Conservation (phyloP, 2,888 invertebrate genomes). For the Agrotis clavis region DNA sequence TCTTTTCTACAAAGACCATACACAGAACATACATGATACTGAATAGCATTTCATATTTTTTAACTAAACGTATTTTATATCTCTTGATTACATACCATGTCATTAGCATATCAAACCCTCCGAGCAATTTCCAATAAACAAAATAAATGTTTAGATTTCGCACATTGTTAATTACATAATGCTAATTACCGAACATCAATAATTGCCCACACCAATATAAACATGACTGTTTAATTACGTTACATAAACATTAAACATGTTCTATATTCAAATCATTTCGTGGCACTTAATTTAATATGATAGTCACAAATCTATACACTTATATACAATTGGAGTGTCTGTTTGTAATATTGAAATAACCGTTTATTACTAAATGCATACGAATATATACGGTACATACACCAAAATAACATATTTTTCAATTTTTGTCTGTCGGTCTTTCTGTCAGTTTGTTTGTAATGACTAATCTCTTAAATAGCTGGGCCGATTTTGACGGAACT, state of each 20-base stretch:
- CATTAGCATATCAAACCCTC: background rate
- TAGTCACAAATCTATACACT: slow-evolving; percentile 37
- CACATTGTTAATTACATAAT: slow-evolving; percentile 21
- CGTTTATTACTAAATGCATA: too few species aligned
- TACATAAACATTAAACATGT: slow-evolving; percentile 47
- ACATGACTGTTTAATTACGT: slow-evolving; percentile 33
- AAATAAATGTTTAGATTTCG: slow-evolving; percentile 20
- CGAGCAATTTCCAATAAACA: slow-evolving; percentile 12
- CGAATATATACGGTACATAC: too few species aligned
- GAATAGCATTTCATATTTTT: too few species aligned
- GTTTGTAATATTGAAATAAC: too few species aligned
- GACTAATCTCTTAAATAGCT: too few species aligned
- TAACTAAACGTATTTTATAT: too few species aligned
- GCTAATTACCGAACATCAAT: slow-evolving; percentile 35
- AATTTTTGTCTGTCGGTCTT: too few species aligned
- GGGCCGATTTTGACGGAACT: too few species aligned
- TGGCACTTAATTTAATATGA: slow-evolving; percentile 39
- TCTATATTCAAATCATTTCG: slow-evolving; percentile 35
- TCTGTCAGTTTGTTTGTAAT: too few species aligned
- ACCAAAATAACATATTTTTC: too few species aligned
- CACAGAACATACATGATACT: too few species aligned
- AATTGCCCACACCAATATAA: slow-evolving; percentile 28
- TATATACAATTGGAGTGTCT: too few species aligned
- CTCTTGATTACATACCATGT: background rate
- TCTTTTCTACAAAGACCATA: background rate